phyloP scores from a whole-genome alignment of 2,113 vertebrate genomes.

The Callospermophilus lateralis region DNA sequence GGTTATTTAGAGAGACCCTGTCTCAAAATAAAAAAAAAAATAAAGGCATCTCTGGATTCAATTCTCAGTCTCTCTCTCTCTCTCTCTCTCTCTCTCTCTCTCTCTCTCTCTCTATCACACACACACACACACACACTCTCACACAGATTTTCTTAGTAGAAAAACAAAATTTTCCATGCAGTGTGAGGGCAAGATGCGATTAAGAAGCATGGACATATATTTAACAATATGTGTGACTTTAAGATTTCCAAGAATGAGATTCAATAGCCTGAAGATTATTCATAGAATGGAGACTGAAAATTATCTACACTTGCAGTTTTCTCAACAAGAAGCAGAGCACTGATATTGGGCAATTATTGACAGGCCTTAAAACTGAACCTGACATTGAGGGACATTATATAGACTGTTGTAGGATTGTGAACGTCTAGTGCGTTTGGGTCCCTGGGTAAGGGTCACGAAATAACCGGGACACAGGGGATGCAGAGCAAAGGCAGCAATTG shows the following conservation, averaged over 20 bases:
- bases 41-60: not conserved
- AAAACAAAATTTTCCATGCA: not conserved
- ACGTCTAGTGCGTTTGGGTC: too few relatives aligned
- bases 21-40: not conserved
- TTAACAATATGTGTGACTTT: constrained; percentile 5
- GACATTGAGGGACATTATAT: not conserved
- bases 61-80: too few relatives aligned
- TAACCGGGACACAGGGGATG: too few relatives aligned
- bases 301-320: not conserved
- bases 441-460: too few relatives aligned
- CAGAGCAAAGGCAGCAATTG: too few relatives aligned
- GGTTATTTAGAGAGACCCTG: not conserved
- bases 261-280: not conserved
- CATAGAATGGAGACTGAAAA: not conserved
- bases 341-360: not conserved
- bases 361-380: not conserved
- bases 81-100: too few relatives aligned
- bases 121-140: too few relatives aligned
- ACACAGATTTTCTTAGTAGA: too few relatives aligned
- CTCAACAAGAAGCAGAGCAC: not conserved
- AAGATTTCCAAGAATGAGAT: not conserved
- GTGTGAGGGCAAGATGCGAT: not conserved
- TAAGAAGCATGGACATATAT: not conserved
- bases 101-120: too few relatives aligned
- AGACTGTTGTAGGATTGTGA: not conserved